Evolutionary conservation across 2,888 invertebrate species (phyloP).

Genomic region (Cryptocephalus moraei): DNA sequence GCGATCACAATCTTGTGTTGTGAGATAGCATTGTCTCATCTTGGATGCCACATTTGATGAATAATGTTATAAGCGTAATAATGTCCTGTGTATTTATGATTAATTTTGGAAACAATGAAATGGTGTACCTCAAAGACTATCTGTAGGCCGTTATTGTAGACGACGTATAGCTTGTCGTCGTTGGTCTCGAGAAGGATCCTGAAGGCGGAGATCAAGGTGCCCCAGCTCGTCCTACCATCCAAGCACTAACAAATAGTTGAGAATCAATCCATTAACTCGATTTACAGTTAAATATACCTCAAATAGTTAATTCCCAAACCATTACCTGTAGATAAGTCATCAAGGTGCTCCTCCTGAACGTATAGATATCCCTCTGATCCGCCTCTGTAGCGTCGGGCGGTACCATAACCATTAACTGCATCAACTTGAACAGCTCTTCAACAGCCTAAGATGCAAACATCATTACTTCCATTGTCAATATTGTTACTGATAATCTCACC

Average conservation of each 20-base stretch:
- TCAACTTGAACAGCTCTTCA: constrained; percentile 83
- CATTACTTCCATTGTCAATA: not conserved
- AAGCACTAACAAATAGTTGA: constrained; percentile 44
- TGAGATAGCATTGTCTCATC: too few relatives aligned
- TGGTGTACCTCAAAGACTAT: constrained; percentile 62
- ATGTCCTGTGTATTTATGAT: too few relatives aligned
- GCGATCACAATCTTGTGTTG: too few relatives aligned
- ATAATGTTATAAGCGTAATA: too few relatives aligned
- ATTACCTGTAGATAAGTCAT: constrained; percentile 74
- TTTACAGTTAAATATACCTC: not conserved
- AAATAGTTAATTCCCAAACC: not conserved
- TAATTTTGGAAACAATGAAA: not conserved
- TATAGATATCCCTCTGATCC: constrained; percentile 72
- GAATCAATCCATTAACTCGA: not conserved
- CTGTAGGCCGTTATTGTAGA: constrained; percentile 82
- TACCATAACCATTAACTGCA: constrained; percentile 79
- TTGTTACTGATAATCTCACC: constrained; percentile 30
- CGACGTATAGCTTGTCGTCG: constrained; percentile 79
- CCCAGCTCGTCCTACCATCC: constrained; percentile 87
- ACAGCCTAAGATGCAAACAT: constrained; percentile 53
- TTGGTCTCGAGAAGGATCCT: constrained; percentile 81
- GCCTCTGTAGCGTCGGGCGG: constrained; percentile 68
- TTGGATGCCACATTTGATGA: too few relatives aligned
- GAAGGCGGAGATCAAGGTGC: constrained; percentile 83
- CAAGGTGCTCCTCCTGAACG: constrained; percentile 74